Percentiles rank a stretch among this genome's conserved stretches.
Evolutionary conservation across 2,888 invertebrate species (phyloP).

Genomic region (Bembecia ichneumoniformis): DNA sequence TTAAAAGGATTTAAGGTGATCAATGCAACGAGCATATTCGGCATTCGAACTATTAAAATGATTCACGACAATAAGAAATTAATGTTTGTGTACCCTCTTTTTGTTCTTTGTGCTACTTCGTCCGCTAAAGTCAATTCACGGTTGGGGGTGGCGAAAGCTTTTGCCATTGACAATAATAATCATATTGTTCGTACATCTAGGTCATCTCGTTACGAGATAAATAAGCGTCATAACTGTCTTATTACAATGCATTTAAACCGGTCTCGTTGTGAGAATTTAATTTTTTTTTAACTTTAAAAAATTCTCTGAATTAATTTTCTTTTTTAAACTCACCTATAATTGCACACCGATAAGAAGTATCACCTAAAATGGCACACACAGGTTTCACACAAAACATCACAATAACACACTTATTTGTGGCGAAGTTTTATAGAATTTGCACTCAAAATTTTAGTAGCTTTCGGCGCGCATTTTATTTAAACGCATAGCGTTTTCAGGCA

Average conservation of each 20-base stretch:
- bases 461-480: slow-evolving; percentile 12
- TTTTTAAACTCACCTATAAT: slow-evolving; percentile 31
- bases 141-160: background rate
- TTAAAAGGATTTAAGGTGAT: too few species aligned
- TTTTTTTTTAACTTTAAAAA: background rate
- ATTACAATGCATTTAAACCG: background rate
- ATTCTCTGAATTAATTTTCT: background rate
- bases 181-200: background rate
- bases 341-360: slow-evolving; percentile 33
- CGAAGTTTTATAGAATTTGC: too few species aligned
- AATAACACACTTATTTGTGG: slow-evolving; percentile 37
- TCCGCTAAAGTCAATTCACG: too few species aligned
- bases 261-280: background rate
- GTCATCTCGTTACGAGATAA: background rate
- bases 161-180: background rate
- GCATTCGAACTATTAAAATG: too few species aligned
- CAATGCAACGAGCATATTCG: too few species aligned
- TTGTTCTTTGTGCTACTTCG: too few species aligned
- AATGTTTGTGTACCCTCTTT: too few species aligned
- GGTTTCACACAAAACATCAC: slow-evolving; percentile 64
- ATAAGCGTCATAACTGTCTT: background rate
- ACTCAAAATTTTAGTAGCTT: too few species aligned
- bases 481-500: slow-evolving; percentile 17
- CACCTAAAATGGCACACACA: slow-evolving; percentile 53
- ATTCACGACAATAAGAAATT: too few species aligned